phyloP scores from a whole-genome alignment of 2,797 vertebrate genomes.

The Epinephelus malabaricus region DNA sequence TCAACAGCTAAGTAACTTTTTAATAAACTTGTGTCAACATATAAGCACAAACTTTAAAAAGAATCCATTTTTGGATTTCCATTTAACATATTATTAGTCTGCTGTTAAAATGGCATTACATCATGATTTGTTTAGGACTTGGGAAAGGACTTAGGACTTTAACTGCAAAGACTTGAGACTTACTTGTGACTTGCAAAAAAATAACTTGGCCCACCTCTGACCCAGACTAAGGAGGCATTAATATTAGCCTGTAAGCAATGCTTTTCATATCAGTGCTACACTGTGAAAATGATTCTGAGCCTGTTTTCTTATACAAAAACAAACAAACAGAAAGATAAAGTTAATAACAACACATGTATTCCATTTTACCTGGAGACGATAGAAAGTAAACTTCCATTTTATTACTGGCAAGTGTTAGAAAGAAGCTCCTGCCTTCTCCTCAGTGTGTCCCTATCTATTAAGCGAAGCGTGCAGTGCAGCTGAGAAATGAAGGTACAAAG shows the following conservation, averaged over 20 bases:
- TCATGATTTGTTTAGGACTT: no score
- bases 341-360: slow-evolving; percentile 21
- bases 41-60: no score
- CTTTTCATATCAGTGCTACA: background rate
- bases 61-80: no score
- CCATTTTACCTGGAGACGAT: background rate
- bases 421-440: slow-evolving; percentile 30
- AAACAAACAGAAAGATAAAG: slow-evolving; percentile 25
- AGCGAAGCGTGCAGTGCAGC: slow-evolving; percentile 45
- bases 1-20: no score
- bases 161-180: background rate
- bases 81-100: no score
- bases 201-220: no score
- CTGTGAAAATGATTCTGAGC: background rate
- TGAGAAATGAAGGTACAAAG: slow-evolving; percentile 55
- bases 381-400: slow-evolving; percentile 40
- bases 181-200: no score
- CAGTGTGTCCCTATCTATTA: slow-evolving; percentile 53
- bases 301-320: background rate
- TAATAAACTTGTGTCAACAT: no score
- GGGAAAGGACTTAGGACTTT: no score
- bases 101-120: no score
- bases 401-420: slow-evolving; percentile 25
- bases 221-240: background rate
- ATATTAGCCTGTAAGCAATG: background rate